These are phyloP conservation scores for Cryptus viduatorius DNA, from an alignment of 2,888 invertebrate species.

Conservation along the genomic window DNA sequence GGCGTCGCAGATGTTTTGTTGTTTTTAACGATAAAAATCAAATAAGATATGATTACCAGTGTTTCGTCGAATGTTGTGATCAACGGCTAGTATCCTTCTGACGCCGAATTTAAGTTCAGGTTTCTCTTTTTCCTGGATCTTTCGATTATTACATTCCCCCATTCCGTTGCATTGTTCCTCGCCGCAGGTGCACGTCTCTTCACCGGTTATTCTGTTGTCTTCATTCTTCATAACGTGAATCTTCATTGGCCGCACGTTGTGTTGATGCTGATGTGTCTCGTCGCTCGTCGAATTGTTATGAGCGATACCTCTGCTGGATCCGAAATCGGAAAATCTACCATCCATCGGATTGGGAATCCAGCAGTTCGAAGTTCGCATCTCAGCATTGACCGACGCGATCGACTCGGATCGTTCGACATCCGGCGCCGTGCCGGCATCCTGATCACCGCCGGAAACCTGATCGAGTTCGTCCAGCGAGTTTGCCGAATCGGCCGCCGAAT, in stretches of 20 bases:
- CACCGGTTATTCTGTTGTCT: slow-evolving; percentile 79
- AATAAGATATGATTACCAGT: slow-evolving; percentile 74
- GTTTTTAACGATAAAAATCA: background rate
- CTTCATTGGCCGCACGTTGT: slow-evolving; percentile 51
- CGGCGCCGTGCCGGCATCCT: slow-evolving; percentile 48
- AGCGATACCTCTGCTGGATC: slow-evolving; percentile 36
- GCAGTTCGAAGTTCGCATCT: slow-evolving; percentile 47
- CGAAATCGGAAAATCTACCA: slow-evolving; percentile 69
- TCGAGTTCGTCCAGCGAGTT: slow-evolving; percentile 73
- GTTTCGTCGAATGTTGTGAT: slow-evolving; percentile 85
- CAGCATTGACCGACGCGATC: slow-evolving; percentile 50
- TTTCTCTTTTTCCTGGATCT: slow-evolving; percentile 86
- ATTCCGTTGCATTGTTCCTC: slow-evolving; percentile 82
- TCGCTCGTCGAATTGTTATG: slow-evolving; percentile 64
- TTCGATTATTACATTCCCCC: slow-evolving; percentile 75
- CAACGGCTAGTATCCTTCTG: slow-evolving; percentile 93
- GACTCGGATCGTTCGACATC: slow-evolving; percentile 57
- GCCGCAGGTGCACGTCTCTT: slow-evolving; percentile 82
- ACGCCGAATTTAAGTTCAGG: slow-evolving; percentile 96
- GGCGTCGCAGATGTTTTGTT: too few species aligned
- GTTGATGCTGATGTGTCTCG: slow-evolving; percentile 56
- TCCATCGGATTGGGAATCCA: slow-evolving; percentile 78
- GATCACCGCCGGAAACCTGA: slow-evolving; percentile 71
- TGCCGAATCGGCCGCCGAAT: slow-evolving; percentile 78
- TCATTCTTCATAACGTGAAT: slow-evolving; percentile 73